Conservation (phyloP, 2,797 vertebrate species). For the Intellagama lesueurii region DNA sequence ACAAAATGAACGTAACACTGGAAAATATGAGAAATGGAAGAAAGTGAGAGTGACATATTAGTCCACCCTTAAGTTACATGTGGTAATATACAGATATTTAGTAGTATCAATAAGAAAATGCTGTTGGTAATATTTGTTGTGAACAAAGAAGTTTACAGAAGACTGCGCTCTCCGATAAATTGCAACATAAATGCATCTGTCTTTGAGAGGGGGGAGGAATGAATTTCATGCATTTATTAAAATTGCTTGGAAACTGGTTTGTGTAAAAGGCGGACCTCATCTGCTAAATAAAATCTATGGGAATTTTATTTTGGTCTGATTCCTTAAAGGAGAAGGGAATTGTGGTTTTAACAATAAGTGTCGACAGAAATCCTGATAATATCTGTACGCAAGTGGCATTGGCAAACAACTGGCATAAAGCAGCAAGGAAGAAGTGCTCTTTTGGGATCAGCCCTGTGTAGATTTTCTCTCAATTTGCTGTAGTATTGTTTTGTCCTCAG, state of each 20-base stretch:
- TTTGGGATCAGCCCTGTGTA: neutral
- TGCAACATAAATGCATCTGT: neutral
- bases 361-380: no score
- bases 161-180: neutral
- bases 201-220: neutral
- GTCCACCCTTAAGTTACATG: no score
- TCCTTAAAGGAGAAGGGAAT: no score
- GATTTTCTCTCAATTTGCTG: neutral
- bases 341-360: no score
- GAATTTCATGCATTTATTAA: neutral
- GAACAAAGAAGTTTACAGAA: neutral
- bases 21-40: neutral
- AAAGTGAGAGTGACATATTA: neutral
- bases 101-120: neutral
- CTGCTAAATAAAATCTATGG: no score
- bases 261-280: no score
- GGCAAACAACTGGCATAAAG: no score
- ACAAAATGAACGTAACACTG: neutral
- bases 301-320: no score
- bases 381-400: no score
- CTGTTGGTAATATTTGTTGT: neutral
- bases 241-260: no score
- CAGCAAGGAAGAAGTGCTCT: no score
- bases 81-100: neutral
- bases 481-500: neutral